These are phyloP conservation scores for Ceratitis capitata DNA, from an alignment of 1,140 invertebrate species.

Conservation along the genomic window DNA sequence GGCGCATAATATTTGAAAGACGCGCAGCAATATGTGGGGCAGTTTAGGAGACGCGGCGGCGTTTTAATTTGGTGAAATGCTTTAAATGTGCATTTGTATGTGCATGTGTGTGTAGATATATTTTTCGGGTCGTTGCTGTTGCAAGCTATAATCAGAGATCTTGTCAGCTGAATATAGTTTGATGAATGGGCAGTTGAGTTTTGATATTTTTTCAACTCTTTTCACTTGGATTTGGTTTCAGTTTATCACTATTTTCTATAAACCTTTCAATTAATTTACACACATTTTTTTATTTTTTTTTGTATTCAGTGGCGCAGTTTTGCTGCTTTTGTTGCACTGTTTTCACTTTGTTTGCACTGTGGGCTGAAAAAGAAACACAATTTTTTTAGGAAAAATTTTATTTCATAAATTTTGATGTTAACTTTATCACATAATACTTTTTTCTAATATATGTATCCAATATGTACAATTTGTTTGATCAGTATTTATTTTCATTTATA, in stretches of 20 bases:
- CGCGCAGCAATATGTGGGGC: background rate
- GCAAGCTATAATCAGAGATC: background rate
- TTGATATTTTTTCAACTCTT: background rate
- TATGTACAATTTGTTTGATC: background rate
- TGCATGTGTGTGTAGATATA: background rate
- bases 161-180: background rate
- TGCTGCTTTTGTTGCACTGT: background rate
- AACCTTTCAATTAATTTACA: constrained; percentile 9
- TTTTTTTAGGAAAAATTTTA: no score
- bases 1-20: background rate
- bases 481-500: background rate
- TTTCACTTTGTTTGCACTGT: background rate
- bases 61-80: background rate
- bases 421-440: no score
- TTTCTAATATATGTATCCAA: background rate
- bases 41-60: background rate
- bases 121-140: background rate
- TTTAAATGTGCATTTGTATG: background rate
- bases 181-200: background rate
- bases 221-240: background rate
- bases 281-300: background rate
- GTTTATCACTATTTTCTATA: background rate
- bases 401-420: no score
- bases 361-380: background rate
- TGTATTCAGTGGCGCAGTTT: background rate